Base-by-base conservation (phyloP, 2,113 vertebrate species). In the Apus apus region DNA sequence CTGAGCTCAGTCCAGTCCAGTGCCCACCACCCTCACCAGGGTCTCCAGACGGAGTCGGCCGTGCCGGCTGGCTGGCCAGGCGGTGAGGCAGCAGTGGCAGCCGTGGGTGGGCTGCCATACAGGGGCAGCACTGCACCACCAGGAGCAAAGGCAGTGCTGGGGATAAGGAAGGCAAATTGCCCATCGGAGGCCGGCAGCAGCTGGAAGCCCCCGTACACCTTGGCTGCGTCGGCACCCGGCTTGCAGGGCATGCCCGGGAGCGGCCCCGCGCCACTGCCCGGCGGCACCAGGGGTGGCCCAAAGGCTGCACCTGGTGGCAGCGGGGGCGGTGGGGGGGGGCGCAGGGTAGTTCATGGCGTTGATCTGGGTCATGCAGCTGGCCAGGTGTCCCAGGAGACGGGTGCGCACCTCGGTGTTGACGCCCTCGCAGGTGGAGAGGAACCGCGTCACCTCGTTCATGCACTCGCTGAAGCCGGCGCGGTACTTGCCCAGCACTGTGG, bases 351-450 rank as follows among this genome's bases (percentile, higher is more conserved):
- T 99, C 98, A 99, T 99, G 85, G 99, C 99, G 97, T 99, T 99
- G 98, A 99, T 99, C 98, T 99, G 99, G 77, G 98, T 99, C 99
- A 99, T 99, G 98, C 99, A 99, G 98, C 98, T 99, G 96, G 99
- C 99, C 96, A 99, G 96, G 97, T 99, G 99, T 72, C 99, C 99
- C 67, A 99, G 98, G 65, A 99, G 98, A 65, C 99, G 98, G 64
- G 99, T 99, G 95, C 99, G 98, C 94, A 99, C 99, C 97, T 99
- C 99, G 1, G 99, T 98, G 98, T 99, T 99, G 74, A 99, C 99
- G 5, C 99, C 99, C 96, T 99, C 99, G 62, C 99, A 99, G 96
- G 99, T 99, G 97, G 99, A 99, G 89, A 99, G 98, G 97, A 99
- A 99, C 48, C 99, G 99, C 1, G 99, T 99, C 95, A 99, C 99